These are phyloP conservation scores for Protophormia terraenovae DNA, from an alignment of 2,888 invertebrate genomes.

Conservation along the genomic window DNA sequence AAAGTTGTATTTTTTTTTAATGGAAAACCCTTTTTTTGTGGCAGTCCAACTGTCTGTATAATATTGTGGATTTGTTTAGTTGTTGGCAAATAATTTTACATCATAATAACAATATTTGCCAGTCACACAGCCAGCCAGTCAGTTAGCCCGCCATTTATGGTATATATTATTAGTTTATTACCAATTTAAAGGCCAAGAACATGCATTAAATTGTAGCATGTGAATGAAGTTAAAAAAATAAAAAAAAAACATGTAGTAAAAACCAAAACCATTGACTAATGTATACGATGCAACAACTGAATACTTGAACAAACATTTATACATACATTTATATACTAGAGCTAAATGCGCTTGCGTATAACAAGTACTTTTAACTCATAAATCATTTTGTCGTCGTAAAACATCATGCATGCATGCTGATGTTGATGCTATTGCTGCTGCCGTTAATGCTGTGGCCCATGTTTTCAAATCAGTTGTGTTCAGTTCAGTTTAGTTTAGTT, in stretches of 20 bases:
- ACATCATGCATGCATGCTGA: constrained; percentile 67
- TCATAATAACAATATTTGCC: constrained; percentile 62
- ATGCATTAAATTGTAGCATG: constrained; percentile 70
- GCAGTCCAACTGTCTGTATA: constrained; percentile 22
- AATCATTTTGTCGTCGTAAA: constrained; percentile 76
- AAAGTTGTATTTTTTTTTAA: not conserved
- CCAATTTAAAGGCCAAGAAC: constrained; percentile 69
- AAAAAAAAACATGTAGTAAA: constrained; percentile 63
- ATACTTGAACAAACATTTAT: not conserved
- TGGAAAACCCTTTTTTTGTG: constrained; percentile 50
- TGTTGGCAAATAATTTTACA: constrained; percentile 55
- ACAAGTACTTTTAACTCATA: constrained; percentile 73
- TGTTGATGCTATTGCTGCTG: constrained; percentile 47
- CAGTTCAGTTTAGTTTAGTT: not conserved
- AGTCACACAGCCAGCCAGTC: constrained; percentile 30
- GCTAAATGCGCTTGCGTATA: constrained; percentile 77
- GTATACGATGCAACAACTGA: constrained; percentile 18
- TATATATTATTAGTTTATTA: constrained; percentile 70
- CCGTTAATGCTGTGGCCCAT: constrained; percentile 64
- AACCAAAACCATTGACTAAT: constrained; percentile 44
- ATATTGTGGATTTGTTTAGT: not conserved
- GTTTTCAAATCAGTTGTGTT: constrained; percentile 35
- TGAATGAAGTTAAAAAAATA: constrained; percentile 67
- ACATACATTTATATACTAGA: constrained; percentile 25
- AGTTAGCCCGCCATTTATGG: constrained; percentile 62